Evolutionary conservation across 2,888 invertebrate genomes (phyloP), one percentile per base, ranked within the genome.

Genomic region (Holacanthella duospinosa): DNA sequence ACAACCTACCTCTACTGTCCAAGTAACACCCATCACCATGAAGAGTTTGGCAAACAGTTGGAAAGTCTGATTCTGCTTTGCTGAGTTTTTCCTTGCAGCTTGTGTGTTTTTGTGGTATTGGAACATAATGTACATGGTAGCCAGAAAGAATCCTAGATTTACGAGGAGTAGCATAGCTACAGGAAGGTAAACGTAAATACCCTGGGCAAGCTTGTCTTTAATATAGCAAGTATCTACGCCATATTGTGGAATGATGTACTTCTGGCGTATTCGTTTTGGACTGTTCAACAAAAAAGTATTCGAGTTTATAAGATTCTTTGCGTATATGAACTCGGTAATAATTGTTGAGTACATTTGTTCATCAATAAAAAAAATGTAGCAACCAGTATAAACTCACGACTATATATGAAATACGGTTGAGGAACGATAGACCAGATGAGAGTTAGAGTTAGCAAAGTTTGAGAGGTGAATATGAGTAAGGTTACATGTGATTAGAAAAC

Each of bases 1-100:
- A n/a, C n/a, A n/a, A n/a, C n/a, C n/a, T n/a, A 72, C 65, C 58
- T 72, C 72, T 25, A 71, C 67, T 1, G 56, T 43, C 73, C 73
- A 73, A 9, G 71, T 68, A 6, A 71, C 60, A 6, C 73, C 73
- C 70, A 68, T 70, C 0, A 73, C 62, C 0, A 71, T 44, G 55
- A 71, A 68, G 0, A 73, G 56, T 62, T 73, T 73, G 21, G 61
- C 59, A 36, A 73, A 71, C 4, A 73, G 57, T 43, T 66, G 26
- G 54, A 69, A 60, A n/a, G 71, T 65, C 63, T 26, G 53, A 29
- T 48, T 55, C 43, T 28, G 57, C 43, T 55, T 54, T 26, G 59
- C 27, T 19, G 36, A 16, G 24, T 59, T 60, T 2, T 53, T 29
- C n/a, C 55, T 59, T 2, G 59, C 57, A 28, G 61, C 24, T 9